A percentile compares a stretch with the other conserved stretches of the same genome.
phyloP scores from a whole-genome alignment of 2,888 invertebrate genomes.

The Lasioglossum vierecki region DNA sequence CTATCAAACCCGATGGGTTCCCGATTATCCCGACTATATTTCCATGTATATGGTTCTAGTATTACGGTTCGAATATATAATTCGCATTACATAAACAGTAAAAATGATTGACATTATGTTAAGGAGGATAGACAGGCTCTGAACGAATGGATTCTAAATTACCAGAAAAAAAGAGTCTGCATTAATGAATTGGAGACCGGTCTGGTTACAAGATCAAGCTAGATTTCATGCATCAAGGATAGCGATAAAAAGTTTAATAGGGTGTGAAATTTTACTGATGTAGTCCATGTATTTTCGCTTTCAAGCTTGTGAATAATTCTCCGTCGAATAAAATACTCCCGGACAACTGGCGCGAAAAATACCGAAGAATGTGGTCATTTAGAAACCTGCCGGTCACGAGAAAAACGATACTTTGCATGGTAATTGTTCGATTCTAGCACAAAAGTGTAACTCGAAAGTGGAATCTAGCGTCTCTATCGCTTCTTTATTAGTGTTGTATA shows the following conservation, averaged over 20 bases:
- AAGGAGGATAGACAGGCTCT: conserved; percentile 8
- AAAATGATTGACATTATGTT: conserved; percentile 7
- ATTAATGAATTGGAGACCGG: conserved; percentile 15
- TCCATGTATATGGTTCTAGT: neutral
- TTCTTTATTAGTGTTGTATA: neutral
- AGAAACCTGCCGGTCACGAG: neutral
- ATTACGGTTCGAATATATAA: neutral
- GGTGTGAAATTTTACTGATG: conserved; percentile 12
- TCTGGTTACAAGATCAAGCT: conserved; percentile 11
- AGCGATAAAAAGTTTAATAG: conserved; percentile 11
- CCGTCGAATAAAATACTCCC: neutral
- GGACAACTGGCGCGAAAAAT: neutral
- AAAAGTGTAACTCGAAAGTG: neutral
- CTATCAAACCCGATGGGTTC: neutral
- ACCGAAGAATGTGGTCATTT: neutral
- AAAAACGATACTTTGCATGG: neutral
- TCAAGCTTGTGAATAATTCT: neutral
- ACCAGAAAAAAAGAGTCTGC: neutral
- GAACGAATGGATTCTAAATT: neutral
- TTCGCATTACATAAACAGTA: neutral
- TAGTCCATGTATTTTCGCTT: neutral
- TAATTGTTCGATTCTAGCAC: neutral
- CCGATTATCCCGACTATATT: neutral
- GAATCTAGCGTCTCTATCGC: neutral
- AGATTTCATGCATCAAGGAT: conserved; percentile 11